Evolutionary conservation across 2,888 invertebrate genomes (phyloP).

Genomic region (Caenorhabditis sp.): DNA sequence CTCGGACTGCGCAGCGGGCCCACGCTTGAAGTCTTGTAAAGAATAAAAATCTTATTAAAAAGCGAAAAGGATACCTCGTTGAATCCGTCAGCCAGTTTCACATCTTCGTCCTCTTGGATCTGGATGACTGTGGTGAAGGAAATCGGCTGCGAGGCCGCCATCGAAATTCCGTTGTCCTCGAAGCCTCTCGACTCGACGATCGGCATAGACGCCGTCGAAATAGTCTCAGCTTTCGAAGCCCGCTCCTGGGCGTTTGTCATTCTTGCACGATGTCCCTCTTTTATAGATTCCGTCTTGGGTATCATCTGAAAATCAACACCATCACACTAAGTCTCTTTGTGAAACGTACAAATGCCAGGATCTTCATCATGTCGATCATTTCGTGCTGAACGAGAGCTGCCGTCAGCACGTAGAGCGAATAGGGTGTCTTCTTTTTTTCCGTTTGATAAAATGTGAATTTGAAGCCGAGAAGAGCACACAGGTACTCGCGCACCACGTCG

Average conservation of each 20-base stretch:
- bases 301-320: constrained; percentile 60
- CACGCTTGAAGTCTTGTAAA: no score
- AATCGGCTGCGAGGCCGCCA: constrained; percentile 23
- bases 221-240: constrained; percentile 84
- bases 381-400: constrained; percentile 91
- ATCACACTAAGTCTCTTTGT: no score
- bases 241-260: constrained; percentile 82
- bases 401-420: constrained; percentile 89
- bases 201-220: constrained; percentile 60
- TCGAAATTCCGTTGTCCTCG: constrained; percentile 28
- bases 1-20: no score
- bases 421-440: constrained; percentile 64
- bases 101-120: constrained; percentile 68
- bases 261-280: constrained; percentile 79
- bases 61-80: no score
- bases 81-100: constrained; percentile 57
- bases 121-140: constrained; percentile 66
- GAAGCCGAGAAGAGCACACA: constrained; percentile 86
- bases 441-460: constrained; percentile 85
- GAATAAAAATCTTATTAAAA: no score
- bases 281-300: constrained; percentile 66
- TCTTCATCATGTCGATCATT: constrained; percentile 89
- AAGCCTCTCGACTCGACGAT: constrained; percentile 20
- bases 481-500: constrained; percentile 89
- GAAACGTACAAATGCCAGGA: constrained; percentile 89